Percentiles rank a stretch among this genome's conserved stretches.
phyloP scores from a whole-genome alignment of 2,113 vertebrate genomes.

The Hymenochirus boettgeri region DNA sequence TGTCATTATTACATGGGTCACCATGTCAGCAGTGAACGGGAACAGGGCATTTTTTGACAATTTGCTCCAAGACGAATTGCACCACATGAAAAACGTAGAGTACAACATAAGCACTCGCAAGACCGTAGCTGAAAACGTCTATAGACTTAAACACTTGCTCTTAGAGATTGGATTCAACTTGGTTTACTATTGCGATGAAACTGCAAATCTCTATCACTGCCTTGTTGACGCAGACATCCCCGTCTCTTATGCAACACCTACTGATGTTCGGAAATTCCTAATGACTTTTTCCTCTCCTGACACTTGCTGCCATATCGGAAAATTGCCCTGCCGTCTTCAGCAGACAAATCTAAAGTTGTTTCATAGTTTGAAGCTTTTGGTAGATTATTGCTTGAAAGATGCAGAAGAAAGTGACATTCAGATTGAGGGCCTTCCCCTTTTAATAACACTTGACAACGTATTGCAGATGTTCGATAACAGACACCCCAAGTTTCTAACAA shows the following conservation, averaged over 20 bases:
- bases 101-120: slow-evolving; percentile 94
- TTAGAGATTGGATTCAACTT: slow-evolving; percentile 95
- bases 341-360: slow-evolving; percentile 91
- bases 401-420: slow-evolving; percentile 78
- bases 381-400: slow-evolving; percentile 97
- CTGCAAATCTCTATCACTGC: slow-evolving; percentile 88
- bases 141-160: slow-evolving; percentile 86
- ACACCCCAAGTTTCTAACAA: slow-evolving; percentile 86
- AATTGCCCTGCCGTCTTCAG: slow-evolving; percentile 91
- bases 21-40: slow-evolving; percentile 80
- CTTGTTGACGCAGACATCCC: slow-evolving; percentile 91
- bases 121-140: slow-evolving; percentile 94
- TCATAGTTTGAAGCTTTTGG: slow-evolving; percentile 90
- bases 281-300: slow-evolving; percentile 89
- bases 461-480: slow-evolving; percentile 92
- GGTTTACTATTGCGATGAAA: slow-evolving; percentile 93
- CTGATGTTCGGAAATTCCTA: slow-evolving; percentile 85
- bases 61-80: slow-evolving; percentile 92
- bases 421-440: slow-evolving; percentile 86
- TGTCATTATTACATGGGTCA: slow-evolving; percentile 93
- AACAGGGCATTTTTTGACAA: slow-evolving; percentile 93
- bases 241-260: slow-evolving; percentile 85
- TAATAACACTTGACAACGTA: slow-evolving; percentile 91
- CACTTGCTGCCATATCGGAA: slow-evolving; percentile 88
- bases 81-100: slow-evolving; percentile 92